phyloP scores from a whole-genome alignment of 2,113 vertebrate genomes.

The Hucho hucho region DNA sequence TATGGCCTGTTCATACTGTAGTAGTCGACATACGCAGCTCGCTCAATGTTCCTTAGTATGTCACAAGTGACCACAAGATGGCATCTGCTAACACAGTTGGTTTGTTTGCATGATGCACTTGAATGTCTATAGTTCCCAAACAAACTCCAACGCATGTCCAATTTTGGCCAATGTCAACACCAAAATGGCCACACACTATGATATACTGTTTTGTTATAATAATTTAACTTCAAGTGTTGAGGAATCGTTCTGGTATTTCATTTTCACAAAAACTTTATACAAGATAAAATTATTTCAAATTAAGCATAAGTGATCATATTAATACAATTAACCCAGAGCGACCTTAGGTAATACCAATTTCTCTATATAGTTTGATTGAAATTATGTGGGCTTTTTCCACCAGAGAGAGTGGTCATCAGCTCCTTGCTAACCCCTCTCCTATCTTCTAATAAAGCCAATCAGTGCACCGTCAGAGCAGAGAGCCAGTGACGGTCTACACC shows the following conservation, averaged over 20 bases:
- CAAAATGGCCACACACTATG: too few species aligned
- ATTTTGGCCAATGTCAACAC: background rate
- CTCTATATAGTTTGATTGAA: slow-evolving; percentile 19
- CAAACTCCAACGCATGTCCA: background rate
- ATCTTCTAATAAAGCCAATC: slow-evolving; percentile 66
- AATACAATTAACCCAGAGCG: background rate
- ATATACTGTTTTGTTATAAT: too few species aligned
- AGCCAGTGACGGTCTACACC: slow-evolving; percentile 63
- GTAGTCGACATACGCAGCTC: background rate
- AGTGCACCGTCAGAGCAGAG: slow-evolving; percentile 57
- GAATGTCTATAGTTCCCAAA: background rate
- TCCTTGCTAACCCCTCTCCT: slow-evolving; percentile 44
- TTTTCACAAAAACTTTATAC: background rate
- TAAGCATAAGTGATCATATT: background rate
- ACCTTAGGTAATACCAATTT: background rate
- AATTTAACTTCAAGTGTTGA: background rate
- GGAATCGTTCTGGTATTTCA: background rate
- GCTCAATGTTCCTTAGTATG: background rate
- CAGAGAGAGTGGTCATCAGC: slow-evolving; percentile 30
- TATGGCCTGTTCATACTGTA: background rate
- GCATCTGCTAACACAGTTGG: slow-evolving; percentile 9
- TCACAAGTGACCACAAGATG: slow-evolving; percentile 32
- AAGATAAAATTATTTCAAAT: background rate
- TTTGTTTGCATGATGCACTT: background rate
- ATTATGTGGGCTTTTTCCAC: slow-evolving; percentile 7